Base-by-base conservation (phyloP, 2,888 invertebrate genomes). In the Himalopsyche tibetana region DNA sequence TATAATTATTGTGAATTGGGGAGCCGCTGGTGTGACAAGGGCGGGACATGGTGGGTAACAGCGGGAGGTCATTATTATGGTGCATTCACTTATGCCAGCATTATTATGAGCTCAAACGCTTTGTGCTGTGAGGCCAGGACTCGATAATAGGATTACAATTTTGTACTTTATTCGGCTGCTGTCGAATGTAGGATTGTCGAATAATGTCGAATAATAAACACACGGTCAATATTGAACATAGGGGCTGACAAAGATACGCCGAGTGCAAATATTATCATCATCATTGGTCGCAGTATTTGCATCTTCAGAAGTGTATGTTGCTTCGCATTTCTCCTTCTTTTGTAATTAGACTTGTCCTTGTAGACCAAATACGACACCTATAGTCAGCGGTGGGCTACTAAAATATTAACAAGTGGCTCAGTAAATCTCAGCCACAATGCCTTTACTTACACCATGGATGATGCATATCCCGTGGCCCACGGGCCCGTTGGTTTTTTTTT, bases 91-190 rank as follows among this genome's bases (percentile, higher is more conserved):
- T 80, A 51, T 45, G 80, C 45, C 42, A 42, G 45, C 28, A 45
- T 80, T 80, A 80, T 80, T 80, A 42, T 80, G 80, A 80, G 51
- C 80, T 80, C 51, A 42, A 51, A 42, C 80, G 80, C 80, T 80
- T 80, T 80, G 80, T 80, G 80, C 74, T 42, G 80, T n/a, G 80
- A 28, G 45, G 80, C 51, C 42, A 45, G 80, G 12, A 19, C 80
- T 19, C 80, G 15, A 36, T 80, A 80, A 80, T 80, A 80, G 51
- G 80, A 80, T 80, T 80, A 80, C 80, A 74, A 74, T 74, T 74
- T 74, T 74, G 74, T 74, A 36, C 74, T 74, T 74, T 74, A 74
- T 74, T 74, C 74, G 74, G 36, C 36, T 28, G 36, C 74, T 74
- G 74, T 74, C 74, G 74, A 74, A 38, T 74, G 36, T 74, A 74